Percentiles rank a stretch among this genome's conserved stretches.
phyloP scores from a whole-genome alignment of 1,140 invertebrate genomes.

The Zaprionus vittiger region DNA sequence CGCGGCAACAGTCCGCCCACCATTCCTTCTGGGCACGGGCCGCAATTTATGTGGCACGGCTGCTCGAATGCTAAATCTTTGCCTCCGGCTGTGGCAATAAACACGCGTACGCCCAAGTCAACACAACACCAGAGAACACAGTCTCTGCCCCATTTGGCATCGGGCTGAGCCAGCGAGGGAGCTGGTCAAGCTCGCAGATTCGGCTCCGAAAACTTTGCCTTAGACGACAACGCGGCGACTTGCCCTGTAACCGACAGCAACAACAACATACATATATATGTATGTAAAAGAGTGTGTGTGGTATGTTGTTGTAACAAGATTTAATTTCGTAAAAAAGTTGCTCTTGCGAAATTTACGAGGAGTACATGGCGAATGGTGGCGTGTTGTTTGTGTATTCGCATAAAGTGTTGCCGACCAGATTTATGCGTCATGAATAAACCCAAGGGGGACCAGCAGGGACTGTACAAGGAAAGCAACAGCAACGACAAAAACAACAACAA shows the following conservation, averaged over 20 bases:
- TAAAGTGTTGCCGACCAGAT: constrained; percentile 78
- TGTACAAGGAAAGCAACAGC: constrained; percentile 21
- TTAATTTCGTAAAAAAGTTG: constrained; percentile 83
- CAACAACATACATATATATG: constrained; percentile 26
- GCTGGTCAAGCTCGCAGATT: constrained; percentile 68
- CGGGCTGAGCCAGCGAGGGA: constrained; percentile 51
- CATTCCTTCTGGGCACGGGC: constrained; percentile 50
- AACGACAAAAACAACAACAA: constrained; percentile 12
- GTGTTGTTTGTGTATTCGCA: constrained; percentile 78
- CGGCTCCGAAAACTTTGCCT: constrained; percentile 61
- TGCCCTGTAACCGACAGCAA: constrained; percentile 36
- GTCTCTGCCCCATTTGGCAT: constrained; percentile 20
- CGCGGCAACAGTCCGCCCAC: constrained; percentile 54
- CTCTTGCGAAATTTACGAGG: constrained; percentile 78
- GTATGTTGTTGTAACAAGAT: constrained; percentile 74
- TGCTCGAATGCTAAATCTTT: constrained; percentile 71
- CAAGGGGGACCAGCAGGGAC: constrained; percentile 51
- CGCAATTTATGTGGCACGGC: constrained; percentile 67
- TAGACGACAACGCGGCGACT: constrained; percentile 52
- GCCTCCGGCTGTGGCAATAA: constrained; percentile 71
- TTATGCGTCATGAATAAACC: constrained; percentile 81
- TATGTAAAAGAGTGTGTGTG: constrained; percentile 29
- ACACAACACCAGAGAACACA: constrained; percentile 40
- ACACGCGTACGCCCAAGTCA: constrained; percentile 74
- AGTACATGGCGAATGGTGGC: constrained; percentile 80